Base-by-base conservation (phyloP, 2,113 vertebrate genomes). In the Beaufortia kweichowensis region DNA sequence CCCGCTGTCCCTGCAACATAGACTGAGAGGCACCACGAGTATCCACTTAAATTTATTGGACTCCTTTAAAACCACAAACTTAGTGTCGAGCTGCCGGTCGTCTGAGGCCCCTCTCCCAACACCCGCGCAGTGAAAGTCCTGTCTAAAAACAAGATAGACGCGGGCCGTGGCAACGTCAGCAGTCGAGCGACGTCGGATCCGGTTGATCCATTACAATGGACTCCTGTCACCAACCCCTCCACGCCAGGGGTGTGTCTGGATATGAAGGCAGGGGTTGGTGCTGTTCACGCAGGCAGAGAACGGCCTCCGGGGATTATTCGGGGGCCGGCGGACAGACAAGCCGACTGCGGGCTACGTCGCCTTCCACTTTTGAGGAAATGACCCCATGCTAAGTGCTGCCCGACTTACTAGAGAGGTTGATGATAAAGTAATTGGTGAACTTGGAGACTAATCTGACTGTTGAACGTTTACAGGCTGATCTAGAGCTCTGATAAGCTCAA, bases 31-130 rank as follows among this genome's bases (percentile, higher is more conserved):
- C 83, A 82, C 80, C 78, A 77, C 29, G 21, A 43, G 76, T 77
- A 77, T 79, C 48, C 73, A 67, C 73, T 80, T 78, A 85, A 81
- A 86, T 83, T 85, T 82, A 82, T 81, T 77, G 78, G 76, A 62
- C 65, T 79, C 81, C 79, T 64, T 81, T 79, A 84, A 81, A 81
- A 76, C 72, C 81, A 57, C 82, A 75, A 80, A 78, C 77, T 79
- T 76, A 63, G 70, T 39, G 46, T 79, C 43, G 72, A 76, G 65
- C 63, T 59, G 78, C 73, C 66, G 79, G 60, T 76, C 63, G 69
- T 73, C 35, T 71, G 67, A 78, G 70, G 65, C 78, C 35, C 23
- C 50, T 57, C 35, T 57, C 26, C 60, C 26, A 57, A 61, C 39
- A 74, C 56, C 79, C 56, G 7, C 48, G 33, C 60, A 78, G 75